Conservation (phyloP, 1,140 invertebrate species). For the Drosophila melanogaster region Release_6_plus_ISO1_MT NT_037436.4:15722001-15722500, state of each 20-base stretch:
- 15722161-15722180: constrained; percentile 35
- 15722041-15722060: constrained; percentile 34
- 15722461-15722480: constrained; percentile 74
- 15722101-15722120: constrained; percentile 53
- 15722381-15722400: constrained; percentile 70
- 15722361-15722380: constrained; percentile 40
- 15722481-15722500: constrained; percentile 45
- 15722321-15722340: constrained; percentile 22
- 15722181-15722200: constrained; percentile 19
- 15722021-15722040: constrained; percentile 45
- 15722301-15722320: constrained; percentile 18
- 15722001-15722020: constrained; percentile 26
- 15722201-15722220: constrained; percentile 4
- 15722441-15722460: constrained; percentile 68
- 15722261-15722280: background rate
- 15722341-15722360: constrained; percentile 32
- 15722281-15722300: constrained; percentile 20
- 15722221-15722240: constrained; percentile 12
- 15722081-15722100: constrained; percentile 49
- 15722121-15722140: constrained; percentile 46
- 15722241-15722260: constrained; percentile 5
- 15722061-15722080: constrained; percentile 33
- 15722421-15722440: constrained; percentile 80
- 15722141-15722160: constrained; percentile 30
- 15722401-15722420: constrained; percentile 62